Evolutionary conservation across 1,140 invertebrate species (phyloP), one percentile per base, ranked within the genome.

Genomic region (Patella vulgata): DNA sequence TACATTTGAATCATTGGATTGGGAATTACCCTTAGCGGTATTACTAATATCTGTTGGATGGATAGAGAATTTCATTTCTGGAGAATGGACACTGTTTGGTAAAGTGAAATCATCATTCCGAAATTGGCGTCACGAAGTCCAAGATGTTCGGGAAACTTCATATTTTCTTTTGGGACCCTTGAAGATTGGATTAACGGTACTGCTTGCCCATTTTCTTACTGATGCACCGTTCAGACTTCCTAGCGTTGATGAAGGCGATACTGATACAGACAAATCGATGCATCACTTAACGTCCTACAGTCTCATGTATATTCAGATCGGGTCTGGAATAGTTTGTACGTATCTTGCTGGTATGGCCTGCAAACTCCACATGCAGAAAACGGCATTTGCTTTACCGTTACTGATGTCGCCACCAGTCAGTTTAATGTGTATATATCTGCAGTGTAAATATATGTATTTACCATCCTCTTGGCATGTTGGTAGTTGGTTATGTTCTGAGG

Each of bases 11-110:
- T 4, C 47, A 59, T 57, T 63, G 4, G 60, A 59, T 17, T 97
- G 93, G 93, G 86, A 94, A 5, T 91, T 97, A 55, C 95, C 96
- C 0, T 82, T 94, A 0, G 87, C 93, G 0, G 87, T 94, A 6
- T 84, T 96, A 27, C 88, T 96, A 48, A 91, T 95, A 31, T 98
- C 95, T 4, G 89, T 94, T 30, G 92, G 93, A 27, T 99, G 95
- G 94, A 98, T 96, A 96, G 96, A 98, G 84, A 99, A 99, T 84
- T 99, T 95, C 76, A 93, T 96, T 0, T 92, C 92, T 25, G 39
- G 88, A 88, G 68, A 80, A 46, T 76, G 73, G 78, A 70, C 70
- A 43, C 47, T 81, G 31, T 73, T 63, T 59, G 73, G 78, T 30
- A 65, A 72, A 52, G 58, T 78, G 33, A 66, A 64, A 12, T 58